Conservation (phyloP, 2,888 invertebrate genomes). For the Stenurella melanura region DNA sequence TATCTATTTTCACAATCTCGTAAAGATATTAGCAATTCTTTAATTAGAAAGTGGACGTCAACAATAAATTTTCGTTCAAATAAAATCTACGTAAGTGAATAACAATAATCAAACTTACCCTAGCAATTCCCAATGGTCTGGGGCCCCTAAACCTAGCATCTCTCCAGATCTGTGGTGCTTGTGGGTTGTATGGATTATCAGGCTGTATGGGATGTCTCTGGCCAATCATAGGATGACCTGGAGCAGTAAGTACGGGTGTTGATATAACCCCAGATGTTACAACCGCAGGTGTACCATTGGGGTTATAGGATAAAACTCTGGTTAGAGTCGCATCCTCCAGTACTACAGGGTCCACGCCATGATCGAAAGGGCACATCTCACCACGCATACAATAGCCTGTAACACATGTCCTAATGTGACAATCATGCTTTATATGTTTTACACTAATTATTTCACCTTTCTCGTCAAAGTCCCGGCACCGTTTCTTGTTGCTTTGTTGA, state of each 20-base stretch:
- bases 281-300: constrained; percentile 69
- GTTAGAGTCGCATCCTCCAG: constrained; percentile 87
- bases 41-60: too few relatives aligned
- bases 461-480: constrained; percentile 94
- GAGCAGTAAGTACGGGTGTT: constrained; percentile 57
- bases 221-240: constrained; percentile 70
- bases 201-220: constrained; percentile 63
- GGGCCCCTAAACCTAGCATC: constrained; percentile 67
- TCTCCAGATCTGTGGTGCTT: constrained; percentile 72
- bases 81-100: not conserved
- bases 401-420: constrained; percentile 9
- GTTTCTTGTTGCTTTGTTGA: constrained; percentile 74
- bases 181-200: constrained; percentile 69
- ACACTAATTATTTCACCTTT: constrained; percentile 60
- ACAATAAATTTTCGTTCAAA: too few relatives aligned
- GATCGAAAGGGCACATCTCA: constrained; percentile 97
- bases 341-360: constrained; percentile 96
- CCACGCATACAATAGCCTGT: constrained; percentile 88
- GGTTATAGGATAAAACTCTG: constrained; percentile 75
- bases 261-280: constrained; percentile 58
- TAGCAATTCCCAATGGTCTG: constrained; percentile 65
- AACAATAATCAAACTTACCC: constrained; percentile 56
- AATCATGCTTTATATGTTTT: not conserved
- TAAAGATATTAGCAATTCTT: too few relatives aligned
- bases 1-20: too few relatives aligned